Evolutionary conservation across 2,888 invertebrate species (phyloP), one percentile per base, ranked within the genome.

Genomic region (Clunio marinus): DNA sequence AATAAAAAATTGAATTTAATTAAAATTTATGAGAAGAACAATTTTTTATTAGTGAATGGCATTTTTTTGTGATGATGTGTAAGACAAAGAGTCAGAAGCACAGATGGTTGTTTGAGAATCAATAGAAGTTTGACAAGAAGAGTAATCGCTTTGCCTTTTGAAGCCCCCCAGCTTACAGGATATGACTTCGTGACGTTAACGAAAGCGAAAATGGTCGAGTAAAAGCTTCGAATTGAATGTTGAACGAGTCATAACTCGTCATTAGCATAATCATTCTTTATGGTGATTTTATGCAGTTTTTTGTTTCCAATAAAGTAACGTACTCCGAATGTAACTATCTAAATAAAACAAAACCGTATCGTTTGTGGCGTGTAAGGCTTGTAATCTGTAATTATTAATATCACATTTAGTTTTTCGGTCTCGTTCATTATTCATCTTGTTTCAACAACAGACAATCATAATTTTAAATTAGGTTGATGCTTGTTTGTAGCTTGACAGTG

Each of bases 1-100:
- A 51, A 8, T n/a, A 51, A 51, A 51, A 41, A 51, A 51, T 17
- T 51, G 51, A 51, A 51, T 51, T 51, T 51, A 51, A 51, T 51
- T 51, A 51, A 51, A 51, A 51, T 51, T 51, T 51, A 51, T 51
- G 22, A 51, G 20, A 17, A 17, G 51, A 51, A 51, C 51, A 51
- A 20, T 41, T 8, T 7, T 51, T 22, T 51, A 8, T 51, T 51
- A 8, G 20, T 51, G 3, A 51, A 51, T 51, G 51, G 51, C 4
- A 32, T 32, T 32, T 32, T 7, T 32, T 32, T 32, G 5, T 32
- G n/a, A 13, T 41, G 41, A 17, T 51, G 22, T 22, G 51, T n/a
- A n/a, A 41, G 10, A 41, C 41, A n/a, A 15, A 41, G 15, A 41
- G 41, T n/a, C 41, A 41, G 2, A 2, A 41, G n/a, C 41, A 41